Base-by-base conservation (phyloP, 1,140 invertebrate genomes). In the Globodera rostochiensis region DNA sequence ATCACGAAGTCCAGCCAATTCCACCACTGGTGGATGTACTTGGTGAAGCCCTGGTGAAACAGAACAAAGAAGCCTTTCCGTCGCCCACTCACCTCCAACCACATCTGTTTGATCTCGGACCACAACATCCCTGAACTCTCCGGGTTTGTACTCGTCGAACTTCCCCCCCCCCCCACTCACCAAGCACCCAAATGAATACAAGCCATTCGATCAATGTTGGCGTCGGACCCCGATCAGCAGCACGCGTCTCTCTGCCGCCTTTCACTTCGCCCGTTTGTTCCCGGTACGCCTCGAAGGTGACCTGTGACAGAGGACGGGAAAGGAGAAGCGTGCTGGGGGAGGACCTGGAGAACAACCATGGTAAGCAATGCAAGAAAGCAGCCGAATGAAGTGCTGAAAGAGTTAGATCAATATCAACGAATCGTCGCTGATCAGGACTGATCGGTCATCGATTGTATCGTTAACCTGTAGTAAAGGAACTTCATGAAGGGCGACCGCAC, bases 1-100 rank as follows among this genome's bases (percentile, higher is more conserved):
- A 92, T 96, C 84, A 97, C 94, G 88, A 97, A 97, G 90, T 98
- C 96, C 6, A 98, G 94, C 84, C 97, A 95, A 90, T 98, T 98
- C 96, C 96, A 98, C 80, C 97, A 92, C 91, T 98, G 96, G 73
- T 93, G 93, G 50, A 96, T 91, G 88, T 98, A 98, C 69, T 96
- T 95, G 50, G 94, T 89, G n/a, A 97, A 87, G 0, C 96, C 96
- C 7, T 21, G 15, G 15, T 11, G 3, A 45, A 19, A n/a, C 19
- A 15, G 36, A 46, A 45, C 15, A 19, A 64, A 64, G 11, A 19
- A 15, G 11, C 5, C 57, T 6, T 19, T 64, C 57, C 57, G 36
- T 15, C 66, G 74, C 19, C 57, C 74, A 53, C 46, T 69, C 47
- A 78, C n/a, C 77, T 94, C 94, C 0, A 93, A 92, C 93, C 95